Conservation (phyloP, 2,888 invertebrate species). For the Microchrysa polita region DNA sequence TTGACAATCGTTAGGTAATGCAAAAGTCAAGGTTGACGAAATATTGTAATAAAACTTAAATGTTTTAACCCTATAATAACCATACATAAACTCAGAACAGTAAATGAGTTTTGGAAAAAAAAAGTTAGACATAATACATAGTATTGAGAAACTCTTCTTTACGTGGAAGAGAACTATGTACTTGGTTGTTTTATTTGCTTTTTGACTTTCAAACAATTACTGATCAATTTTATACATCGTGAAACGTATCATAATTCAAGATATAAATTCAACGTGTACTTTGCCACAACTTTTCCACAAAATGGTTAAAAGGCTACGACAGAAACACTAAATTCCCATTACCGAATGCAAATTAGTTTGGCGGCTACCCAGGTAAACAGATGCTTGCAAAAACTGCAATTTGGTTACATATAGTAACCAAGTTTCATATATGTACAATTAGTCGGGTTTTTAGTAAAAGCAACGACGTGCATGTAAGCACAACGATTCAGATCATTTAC, state of each 20-base stretch:
- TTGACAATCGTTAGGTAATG: background rate
- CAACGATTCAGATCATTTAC: constrained; percentile 1
- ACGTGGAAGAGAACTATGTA: too few relatives aligned
- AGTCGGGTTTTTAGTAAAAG: background rate
- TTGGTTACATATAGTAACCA: background rate
- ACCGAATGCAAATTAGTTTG: constrained; percentile 3
- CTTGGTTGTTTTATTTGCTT: too few relatives aligned
- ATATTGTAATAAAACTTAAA: background rate
- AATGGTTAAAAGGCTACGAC: background rate
- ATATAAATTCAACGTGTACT: too few relatives aligned
- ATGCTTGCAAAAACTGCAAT: background rate
- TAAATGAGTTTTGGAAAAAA: too few relatives aligned
- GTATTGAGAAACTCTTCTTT: too few relatives aligned
- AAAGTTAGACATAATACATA: too few relatives aligned
- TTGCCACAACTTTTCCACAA: too few relatives aligned
- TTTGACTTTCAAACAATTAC: too few relatives aligned
- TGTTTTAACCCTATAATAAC: background rate
- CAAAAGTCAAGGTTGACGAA: background rate
- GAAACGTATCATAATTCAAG: too few relatives aligned
- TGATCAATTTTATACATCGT: too few relatives aligned
- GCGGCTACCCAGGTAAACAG: background rate
- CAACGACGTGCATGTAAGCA: constrained; percentile 9
- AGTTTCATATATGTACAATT: constrained; percentile 7
- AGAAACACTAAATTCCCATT: background rate
- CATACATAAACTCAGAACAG: background rate